These are phyloP conservation scores for Tenualosa thibaudeaui DNA, from an alignment of 2,797 vertebrate genomes.

Conservation along the genomic window DNA sequence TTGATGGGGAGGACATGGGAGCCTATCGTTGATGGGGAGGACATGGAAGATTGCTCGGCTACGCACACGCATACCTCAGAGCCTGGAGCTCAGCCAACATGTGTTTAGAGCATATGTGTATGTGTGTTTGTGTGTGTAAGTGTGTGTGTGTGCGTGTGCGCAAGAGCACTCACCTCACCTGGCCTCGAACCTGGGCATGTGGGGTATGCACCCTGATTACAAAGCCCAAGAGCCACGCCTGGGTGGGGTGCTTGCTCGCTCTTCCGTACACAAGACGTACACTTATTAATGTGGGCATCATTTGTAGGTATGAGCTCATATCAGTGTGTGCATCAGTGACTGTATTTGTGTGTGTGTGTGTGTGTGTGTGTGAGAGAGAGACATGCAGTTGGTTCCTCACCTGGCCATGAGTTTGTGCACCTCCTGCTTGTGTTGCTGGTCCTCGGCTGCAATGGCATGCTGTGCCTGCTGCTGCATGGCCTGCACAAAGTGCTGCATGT, in stretches of 20 bases:
- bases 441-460: conserved; percentile 89
- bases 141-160: not conserved
- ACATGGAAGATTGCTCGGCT: not conserved
- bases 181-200: no score
- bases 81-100: not conserved
- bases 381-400: conserved; percentile 66
- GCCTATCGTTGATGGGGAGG: not conserved
- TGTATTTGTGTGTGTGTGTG: conserved; percentile 7
- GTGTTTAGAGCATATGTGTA: not conserved
- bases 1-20: not conserved
- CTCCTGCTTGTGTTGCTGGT: conserved; percentile 95
- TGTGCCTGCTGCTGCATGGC: conserved; percentile 96
- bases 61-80: not conserved
- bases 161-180: no score
- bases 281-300: no score
- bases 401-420: conserved; percentile 98
- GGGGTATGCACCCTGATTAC: no score
- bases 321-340: not conserved
- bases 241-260: no score
- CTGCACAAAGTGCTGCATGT: conserved; percentile 99
- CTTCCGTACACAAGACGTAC: no score
- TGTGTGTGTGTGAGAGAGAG: conserved; percentile 2
- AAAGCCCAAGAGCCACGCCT: no score
- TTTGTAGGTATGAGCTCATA: not conserved
- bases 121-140: not conserved